Base-by-base conservation (phyloP, 2,888 invertebrate genomes). In the Rhagophthalmus giganteus region DNA sequence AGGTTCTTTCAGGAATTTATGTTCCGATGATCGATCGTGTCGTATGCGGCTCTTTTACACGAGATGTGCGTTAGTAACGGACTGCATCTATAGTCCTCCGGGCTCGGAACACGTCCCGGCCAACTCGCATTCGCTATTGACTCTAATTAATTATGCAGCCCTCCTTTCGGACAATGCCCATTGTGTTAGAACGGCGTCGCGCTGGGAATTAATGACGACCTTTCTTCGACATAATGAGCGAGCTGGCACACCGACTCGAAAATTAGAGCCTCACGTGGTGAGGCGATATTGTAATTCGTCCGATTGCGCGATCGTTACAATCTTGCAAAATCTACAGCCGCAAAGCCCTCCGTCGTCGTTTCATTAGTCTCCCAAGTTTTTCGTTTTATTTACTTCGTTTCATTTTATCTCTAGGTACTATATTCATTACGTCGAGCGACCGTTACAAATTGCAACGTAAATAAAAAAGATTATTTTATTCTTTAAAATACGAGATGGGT, bases 101-200 rank as follows among this genome's bases (percentile, higher is more conserved):
- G 40, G 26, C 37, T 45, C 33, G 15, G 26, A 33, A 34, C 45
- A 35, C 37, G 45, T 40, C 40, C 35, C 14, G 34, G 32, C 20
- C 14, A 34, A 37, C 40, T 39, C 27, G 16, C 31, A 44, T 33
- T 34, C 34, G 42, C 54, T 50, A 55, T 53, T 44, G 54, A 59
- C 54, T 61, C 60, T 57, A 63, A 63, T 63, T 63, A 63, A 63
- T 63, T 63, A 63, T 63, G 59, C 61, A 60, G 55, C 63, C 57
- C 63, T 60, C 57, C 47, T 54, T 60, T 61, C 60, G 63, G 63
- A 63, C 63, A 63, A 63, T 63, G 58, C 58, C 61, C 60, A 63
- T 63, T 63, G 63, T 63, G 52, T 45, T 53, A 48, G 52, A 58
- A 55, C 55, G 50, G 58, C 57, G 61, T 58, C 60, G 58, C 55